Evolutionary conservation across 1,140 invertebrate species (phyloP).

Genomic region (Drosophila grimshawi): DNA sequence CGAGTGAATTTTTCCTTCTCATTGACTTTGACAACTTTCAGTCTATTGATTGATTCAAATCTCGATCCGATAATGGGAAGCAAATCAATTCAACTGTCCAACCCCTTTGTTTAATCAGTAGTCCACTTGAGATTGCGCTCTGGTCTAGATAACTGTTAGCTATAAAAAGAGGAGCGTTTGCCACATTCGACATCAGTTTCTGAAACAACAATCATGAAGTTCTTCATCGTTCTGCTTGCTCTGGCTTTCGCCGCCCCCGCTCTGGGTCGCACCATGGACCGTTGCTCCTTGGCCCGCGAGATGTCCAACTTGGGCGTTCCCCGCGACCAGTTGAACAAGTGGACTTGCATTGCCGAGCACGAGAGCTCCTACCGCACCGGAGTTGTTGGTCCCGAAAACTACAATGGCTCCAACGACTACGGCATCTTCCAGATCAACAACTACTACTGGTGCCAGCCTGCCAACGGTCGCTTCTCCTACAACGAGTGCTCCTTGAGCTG

Average conservation of each 20-base stretch:
- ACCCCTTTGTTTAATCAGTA: slow-evolving; percentile 3
- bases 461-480: slow-evolving; percentile 64
- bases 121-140: slow-evolving; percentile 31
- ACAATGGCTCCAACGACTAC: slow-evolving; percentile 73
- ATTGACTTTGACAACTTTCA: background rate
- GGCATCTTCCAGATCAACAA: slow-evolving; percentile 81
- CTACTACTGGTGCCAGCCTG: slow-evolving; percentile 74
- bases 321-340: slow-evolving; percentile 54
- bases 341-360: slow-evolving; percentile 72
- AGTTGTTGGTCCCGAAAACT: slow-evolving; percentile 59
- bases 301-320: slow-evolving; percentile 72
- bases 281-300: slow-evolving; percentile 78
- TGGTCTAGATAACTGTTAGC: slow-evolving; percentile 35
- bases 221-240: slow-evolving; percentile 57
- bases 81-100: slow-evolving; percentile 1
- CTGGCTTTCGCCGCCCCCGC: slow-evolving; percentile 64
- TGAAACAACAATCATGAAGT: slow-evolving; percentile 56
- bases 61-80: slow-evolving; percentile 8
- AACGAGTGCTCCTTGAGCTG: slow-evolving; percentile 69
- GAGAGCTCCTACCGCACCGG: slow-evolving; percentile 69
- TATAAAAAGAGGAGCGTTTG: slow-evolving; percentile 46
- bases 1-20: background rate
- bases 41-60: slow-evolving; percentile 20
- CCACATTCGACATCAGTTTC: slow-evolving; percentile 49
- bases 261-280: slow-evolving; percentile 66